A percentile compares a stretch with the other conserved stretches of the same genome.
phyloP scores from a whole-genome alignment of 1,140 invertebrate genomes.

The Rhyacophila brunnea region DNA sequence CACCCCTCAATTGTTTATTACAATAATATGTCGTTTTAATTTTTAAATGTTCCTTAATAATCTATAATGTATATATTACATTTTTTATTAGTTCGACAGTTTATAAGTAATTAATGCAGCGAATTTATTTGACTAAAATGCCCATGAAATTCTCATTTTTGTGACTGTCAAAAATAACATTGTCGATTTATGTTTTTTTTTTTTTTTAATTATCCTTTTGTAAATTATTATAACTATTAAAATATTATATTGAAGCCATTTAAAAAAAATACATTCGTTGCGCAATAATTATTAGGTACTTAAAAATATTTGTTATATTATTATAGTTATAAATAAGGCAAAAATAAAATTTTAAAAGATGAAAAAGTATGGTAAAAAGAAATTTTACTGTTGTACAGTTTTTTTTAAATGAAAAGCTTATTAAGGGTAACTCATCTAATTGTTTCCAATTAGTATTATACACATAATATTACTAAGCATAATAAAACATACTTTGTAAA shows the following conservation, averaged over 20 bases:
- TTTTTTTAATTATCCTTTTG: too few species aligned
- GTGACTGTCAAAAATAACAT: too few species aligned
- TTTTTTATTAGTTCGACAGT: too few species aligned
- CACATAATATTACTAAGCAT: not conserved
- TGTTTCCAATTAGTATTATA: not conserved
- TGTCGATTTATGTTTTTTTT: too few species aligned
- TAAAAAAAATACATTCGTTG: slow-evolving; percentile 27
- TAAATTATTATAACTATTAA: too few species aligned
- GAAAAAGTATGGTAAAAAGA: slow-evolving; percentile 9
- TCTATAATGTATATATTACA: too few species aligned
- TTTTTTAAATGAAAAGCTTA: slow-evolving; percentile 12
- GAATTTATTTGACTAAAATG: too few species aligned
- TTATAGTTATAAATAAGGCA: slow-evolving; percentile 10
- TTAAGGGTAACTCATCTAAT: slow-evolving; percentile 1
- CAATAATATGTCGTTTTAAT: too few species aligned
- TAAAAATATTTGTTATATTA: slow-evolving; percentile 21
- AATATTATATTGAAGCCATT: slow-evolving; percentile 10
- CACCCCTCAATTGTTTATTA: too few species aligned
- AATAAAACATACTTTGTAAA: not conserved
- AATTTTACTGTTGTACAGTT: slow-evolving; percentile 18
- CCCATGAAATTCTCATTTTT: too few species aligned
- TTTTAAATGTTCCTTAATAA: too few species aligned
- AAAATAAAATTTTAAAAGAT: slow-evolving; percentile 3
- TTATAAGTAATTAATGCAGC: too few species aligned
- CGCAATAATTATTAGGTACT: slow-evolving; percentile 35